Percentiles rank a stretch among this genome's conserved stretches.
Evolutionary conservation across 1,140 invertebrate species (phyloP).

Genomic region (Sesamia nonagrioides): DNA sequence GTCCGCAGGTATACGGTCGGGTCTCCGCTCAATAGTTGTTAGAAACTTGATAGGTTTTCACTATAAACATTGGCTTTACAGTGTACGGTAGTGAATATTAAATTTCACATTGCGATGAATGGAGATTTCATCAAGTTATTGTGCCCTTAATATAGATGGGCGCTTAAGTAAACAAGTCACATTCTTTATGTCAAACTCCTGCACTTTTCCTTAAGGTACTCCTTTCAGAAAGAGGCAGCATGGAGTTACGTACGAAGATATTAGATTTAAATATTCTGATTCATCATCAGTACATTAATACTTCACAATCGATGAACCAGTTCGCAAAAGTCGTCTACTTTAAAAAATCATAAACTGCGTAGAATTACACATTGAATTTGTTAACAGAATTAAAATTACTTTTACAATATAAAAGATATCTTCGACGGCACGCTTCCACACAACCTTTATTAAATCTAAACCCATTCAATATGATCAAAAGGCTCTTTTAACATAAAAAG

Average conservation of each 20-base stretch:
- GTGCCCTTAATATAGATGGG: constrained; percentile 42
- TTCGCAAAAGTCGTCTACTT: not conserved
- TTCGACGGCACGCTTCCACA: constrained; percentile 30
- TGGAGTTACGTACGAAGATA: constrained; percentile 8
- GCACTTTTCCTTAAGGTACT: constrained; percentile 3
- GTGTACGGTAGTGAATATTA: constrained; percentile 66
- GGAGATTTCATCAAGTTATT: constrained; percentile 59
- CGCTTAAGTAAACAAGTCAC: constrained; percentile 5
- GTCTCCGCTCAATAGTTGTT: constrained; percentile 61
- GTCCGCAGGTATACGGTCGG: constrained; percentile 66
- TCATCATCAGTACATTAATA: constrained; percentile 23
- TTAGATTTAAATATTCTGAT: not conserved
- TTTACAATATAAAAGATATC: constrained; percentile 37
- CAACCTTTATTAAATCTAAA: constrained; percentile 43
- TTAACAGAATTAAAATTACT: constrained; percentile 41
- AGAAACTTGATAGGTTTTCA: constrained; percentile 78
- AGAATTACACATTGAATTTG: constrained; percentile 33
- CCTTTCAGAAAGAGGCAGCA: not conserved
- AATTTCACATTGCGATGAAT: constrained; percentile 67
- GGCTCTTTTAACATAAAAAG: constrained; percentile 44
- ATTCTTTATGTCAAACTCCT: constrained; percentile 8
- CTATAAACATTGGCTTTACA: constrained; percentile 72
- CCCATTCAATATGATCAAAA: constrained; percentile 45
- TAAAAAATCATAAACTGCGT: constrained; percentile 35
- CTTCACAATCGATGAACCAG: constrained; percentile 1